These are phyloP conservation scores for Megaceryle maxima DNA, from an alignment of 2,113 vertebrate genomes.

Conservation along the genomic window DNA sequence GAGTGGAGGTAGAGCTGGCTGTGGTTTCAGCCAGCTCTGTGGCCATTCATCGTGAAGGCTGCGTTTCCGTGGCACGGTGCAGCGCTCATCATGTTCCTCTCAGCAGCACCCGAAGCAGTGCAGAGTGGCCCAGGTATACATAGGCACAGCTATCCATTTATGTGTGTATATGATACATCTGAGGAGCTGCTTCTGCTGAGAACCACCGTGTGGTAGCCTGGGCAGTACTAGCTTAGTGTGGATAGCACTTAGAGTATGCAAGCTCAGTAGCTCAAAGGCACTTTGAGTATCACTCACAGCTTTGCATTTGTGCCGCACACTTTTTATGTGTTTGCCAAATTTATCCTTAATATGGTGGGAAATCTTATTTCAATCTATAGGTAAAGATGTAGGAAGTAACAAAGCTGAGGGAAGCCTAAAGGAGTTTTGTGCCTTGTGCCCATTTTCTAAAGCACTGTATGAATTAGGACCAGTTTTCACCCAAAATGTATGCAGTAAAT, in stretches of 20 bases:
- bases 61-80: fast-evolving
- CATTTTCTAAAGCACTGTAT: not conserved
- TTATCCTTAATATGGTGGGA: not conserved
- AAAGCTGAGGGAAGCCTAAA: not conserved
- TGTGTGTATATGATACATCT: not conserved
- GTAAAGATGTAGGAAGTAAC: not conserved
- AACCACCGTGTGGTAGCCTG: not conserved
- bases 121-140: not conserved
- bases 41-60: not conserved
- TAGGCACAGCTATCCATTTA: not conserved
- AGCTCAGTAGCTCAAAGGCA: not conserved
- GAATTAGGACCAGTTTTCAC: not conserved
- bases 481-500: not conserved
- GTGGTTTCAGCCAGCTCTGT: not conserved
- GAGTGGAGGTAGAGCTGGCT: not conserved
- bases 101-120: not conserved
- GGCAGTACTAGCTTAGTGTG: not conserved
- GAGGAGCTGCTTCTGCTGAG: not conserved
- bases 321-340: not conserved
- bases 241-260: not conserved
- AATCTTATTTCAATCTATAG: not conserved
- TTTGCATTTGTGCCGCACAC: not conserved
- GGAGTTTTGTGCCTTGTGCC: not conserved
- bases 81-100: not conserved
- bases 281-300: not conserved